phyloP scores from a whole-genome alignment of 2,797 vertebrate species.

The Lutjanus argentimaculatus region DNA sequence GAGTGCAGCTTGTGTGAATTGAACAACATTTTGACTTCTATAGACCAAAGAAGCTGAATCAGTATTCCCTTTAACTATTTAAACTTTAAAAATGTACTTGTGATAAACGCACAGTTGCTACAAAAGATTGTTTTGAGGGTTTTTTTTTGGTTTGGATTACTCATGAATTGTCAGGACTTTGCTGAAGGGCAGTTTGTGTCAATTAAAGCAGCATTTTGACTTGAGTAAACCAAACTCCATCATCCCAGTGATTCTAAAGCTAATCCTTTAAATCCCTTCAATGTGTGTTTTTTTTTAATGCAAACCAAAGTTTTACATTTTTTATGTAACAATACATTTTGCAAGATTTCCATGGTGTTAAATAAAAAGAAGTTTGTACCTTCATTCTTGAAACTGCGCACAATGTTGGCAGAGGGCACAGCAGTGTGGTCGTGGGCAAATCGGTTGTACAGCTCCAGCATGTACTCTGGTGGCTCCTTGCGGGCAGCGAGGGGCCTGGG shows the following conservation, averaged over 20 bases:
- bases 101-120: no score
- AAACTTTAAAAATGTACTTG: no score
- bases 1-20: constrained; percentile 5
- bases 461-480: constrained; percentile 93
- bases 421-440: constrained; percentile 90
- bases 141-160: neutral
- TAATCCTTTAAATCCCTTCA: neutral
- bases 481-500: constrained; percentile 75
- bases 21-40: neutral
- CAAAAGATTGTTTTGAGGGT: neutral
- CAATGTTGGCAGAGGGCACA: constrained; percentile 91
- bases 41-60: neutral
- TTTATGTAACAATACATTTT: neutral
- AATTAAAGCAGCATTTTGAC: constrained; percentile 10
- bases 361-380: constrained; percentile 82
- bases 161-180: neutral
- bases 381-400: constrained; percentile 96
- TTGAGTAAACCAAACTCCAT: neutral
- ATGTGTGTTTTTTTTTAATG: neutral
- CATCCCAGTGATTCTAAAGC: neutral
- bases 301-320: neutral
- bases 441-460: constrained; percentile 95
- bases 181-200: neutral
- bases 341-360: neutral
- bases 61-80: no score